Conservation (phyloP, 2,797 vertebrate species). For the Babyrousa celebensis region DNA sequence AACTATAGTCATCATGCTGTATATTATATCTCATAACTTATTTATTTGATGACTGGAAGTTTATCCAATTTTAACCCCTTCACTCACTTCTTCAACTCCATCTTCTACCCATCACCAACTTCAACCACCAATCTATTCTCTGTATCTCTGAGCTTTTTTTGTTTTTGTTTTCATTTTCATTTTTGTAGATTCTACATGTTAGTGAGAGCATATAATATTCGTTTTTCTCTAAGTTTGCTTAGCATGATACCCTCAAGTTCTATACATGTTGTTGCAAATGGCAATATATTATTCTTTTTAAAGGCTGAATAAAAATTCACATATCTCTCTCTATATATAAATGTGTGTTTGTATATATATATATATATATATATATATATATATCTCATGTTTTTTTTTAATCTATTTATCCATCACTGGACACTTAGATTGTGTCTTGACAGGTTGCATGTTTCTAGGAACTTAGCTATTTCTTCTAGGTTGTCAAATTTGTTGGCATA, state of each 20-base stretch:
- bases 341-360: too few species aligned
- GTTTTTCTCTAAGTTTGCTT: neutral
- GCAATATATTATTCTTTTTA: neutral
- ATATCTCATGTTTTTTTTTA: neutral
- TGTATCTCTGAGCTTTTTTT: neutral
- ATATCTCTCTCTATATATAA: neutral
- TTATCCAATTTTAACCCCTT: neutral
- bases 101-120: neutral
- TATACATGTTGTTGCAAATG: neutral
- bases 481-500: neutral
- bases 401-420: neutral
- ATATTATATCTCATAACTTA: neutral
- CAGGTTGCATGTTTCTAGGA: neutral
- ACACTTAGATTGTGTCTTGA: neutral
- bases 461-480: neutral
- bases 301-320: neutral
- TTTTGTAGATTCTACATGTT: neutral
- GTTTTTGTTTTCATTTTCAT: too few species aligned
- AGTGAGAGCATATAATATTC: neutral
- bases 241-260: neutral
- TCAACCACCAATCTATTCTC: neutral
- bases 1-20: neutral
- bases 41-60: neutral
- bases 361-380: neutral
- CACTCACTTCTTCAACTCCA: neutral